Evolutionary conservation across 2,113 vertebrate species (phyloP), one percentile per base, ranked within the genome.

Genomic region (Pholis gunnellus): DNA sequence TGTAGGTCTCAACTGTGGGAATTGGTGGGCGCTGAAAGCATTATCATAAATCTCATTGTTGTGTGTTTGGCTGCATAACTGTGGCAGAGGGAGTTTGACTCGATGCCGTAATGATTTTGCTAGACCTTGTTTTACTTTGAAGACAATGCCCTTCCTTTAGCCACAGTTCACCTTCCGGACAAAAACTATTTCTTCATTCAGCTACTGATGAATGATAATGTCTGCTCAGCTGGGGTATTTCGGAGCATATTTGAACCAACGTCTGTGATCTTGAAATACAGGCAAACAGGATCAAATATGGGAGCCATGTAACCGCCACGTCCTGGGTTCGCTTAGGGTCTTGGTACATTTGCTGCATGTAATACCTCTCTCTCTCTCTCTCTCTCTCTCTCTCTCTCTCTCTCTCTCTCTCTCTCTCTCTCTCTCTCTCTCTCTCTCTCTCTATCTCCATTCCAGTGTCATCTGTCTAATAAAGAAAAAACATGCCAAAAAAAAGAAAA

Each of bases 11-110:
- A 79, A 57, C 34, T 50, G 34, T 78, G 60, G n/a, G 46, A 76
- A 72, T 59, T 72, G 36, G 20, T 50, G 31, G 14, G 20, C 34
- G 65, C 74, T 71, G 13, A 46, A 61, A 42, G 54, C 52, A 72
- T 82, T 82, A 69, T 42, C 72, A 79, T 69, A 68, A 34, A 76
- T 79, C 59, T 29, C 54, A 67, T 75, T 72, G 15, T 25, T 60
- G 27, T 54, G 44, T 56, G 22, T 72, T 72, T 54, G 40, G 18
- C 34, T 14, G 50, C 54, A 60, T 25, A 50, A 5, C 11, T 17
- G n/a, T 25, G 14, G 34, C 31, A 38, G 22, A 7, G 11, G 42
- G 31, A 25, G 18, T 70, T 50, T 20, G 29, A 31, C 20, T 65
- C 29, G 5, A 70, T 31, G 36, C 61, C 29, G 61, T 65, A 59